A percentile compares a stretch with the other conserved stretches of the same genome.
Conservation (phyloP, 2,797 vertebrate species). For the Cephalopachus bancanus region DNA sequence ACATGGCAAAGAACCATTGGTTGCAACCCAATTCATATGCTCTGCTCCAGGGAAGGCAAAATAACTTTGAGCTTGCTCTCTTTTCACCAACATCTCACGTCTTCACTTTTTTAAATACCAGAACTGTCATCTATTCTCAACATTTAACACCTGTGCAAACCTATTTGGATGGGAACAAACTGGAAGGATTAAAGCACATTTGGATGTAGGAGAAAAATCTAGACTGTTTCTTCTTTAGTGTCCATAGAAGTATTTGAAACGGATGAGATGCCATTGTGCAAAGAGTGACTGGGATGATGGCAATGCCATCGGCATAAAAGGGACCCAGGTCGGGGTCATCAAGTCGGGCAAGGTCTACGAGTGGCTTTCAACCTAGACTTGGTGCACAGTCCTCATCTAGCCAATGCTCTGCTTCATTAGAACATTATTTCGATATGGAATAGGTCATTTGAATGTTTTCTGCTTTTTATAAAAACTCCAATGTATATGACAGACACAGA, state of each 20-base stretch:
- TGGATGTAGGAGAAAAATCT: background rate
- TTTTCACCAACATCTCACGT: background rate
- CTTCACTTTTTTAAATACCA: background rate
- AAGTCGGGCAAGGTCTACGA: background rate
- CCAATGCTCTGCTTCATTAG: constrained; percentile 19
- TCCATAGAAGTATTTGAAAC: background rate
- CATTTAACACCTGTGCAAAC: background rate
- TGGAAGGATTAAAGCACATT: background rate
- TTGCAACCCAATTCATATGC: background rate
- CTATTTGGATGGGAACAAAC: background rate
- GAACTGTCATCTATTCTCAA: background rate
- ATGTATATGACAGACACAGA: constrained; percentile 23
- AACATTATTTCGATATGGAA: constrained; percentile 37
- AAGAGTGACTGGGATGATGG: background rate
- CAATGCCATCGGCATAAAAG: background rate
- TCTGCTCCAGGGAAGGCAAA: background rate
- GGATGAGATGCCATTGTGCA: background rate
- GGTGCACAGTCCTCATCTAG: background rate
- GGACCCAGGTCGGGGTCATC: background rate
- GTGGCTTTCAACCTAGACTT: background rate
- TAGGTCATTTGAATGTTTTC: constrained; percentile 43
- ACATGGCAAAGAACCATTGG: background rate
- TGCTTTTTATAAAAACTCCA: background rate
- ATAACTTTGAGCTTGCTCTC: background rate
- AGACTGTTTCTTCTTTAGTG: background rate